phyloP scores from a whole-genome alignment of 2,888 invertebrate genomes.

The Eristalinus sepulchralis region DNA sequence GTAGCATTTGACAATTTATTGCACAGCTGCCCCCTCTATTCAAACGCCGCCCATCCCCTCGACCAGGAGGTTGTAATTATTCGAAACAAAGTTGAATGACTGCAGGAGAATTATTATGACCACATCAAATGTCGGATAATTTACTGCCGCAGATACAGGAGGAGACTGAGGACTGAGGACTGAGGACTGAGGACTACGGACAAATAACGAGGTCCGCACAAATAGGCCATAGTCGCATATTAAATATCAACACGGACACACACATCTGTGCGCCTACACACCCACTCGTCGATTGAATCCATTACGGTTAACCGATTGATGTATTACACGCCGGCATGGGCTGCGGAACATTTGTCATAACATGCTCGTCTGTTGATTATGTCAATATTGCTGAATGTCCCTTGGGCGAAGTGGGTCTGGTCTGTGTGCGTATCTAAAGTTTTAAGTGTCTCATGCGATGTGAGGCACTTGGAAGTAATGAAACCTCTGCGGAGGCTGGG shows the following conservation, averaged over 20 bases:
- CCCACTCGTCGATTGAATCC: slow-evolving; percentile 49
- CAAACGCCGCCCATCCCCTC: too few relatives aligned
- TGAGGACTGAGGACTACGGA: slow-evolving; percentile 39
- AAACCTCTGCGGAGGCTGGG: background rate
- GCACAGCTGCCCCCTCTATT: background rate
- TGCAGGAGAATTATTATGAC: slow-evolving; percentile 72
- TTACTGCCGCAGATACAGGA: slow-evolving; percentile 59
- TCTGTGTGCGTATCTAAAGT: slow-evolving; percentile 1
- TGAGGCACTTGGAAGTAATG: slow-evolving; percentile 6
- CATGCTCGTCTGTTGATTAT: slow-evolving; percentile 64
- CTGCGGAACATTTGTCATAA: slow-evolving; percentile 67
- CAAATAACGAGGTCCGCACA: slow-evolving; percentile 53
- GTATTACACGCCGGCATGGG: slow-evolving; percentile 63
- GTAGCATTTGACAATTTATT: slow-evolving; percentile 63
- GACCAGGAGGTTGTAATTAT: slow-evolving; percentile 38
- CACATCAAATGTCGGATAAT: slow-evolving; percentile 73
- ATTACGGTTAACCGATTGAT: slow-evolving; percentile 70
- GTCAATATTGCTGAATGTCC: slow-evolving; percentile 68
- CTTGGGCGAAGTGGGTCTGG: slow-evolving; percentile 21
- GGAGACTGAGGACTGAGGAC: slow-evolving; percentile 27
- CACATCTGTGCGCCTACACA: background rate
- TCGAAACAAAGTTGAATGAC: slow-evolving; percentile 63
- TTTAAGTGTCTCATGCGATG: slow-evolving; percentile 6
- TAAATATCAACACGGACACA: slow-evolving; percentile 55
- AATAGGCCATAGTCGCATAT: slow-evolving; percentile 66